phyloP scores from a whole-genome alignment of 2,888 invertebrate genomes.

The Dione juno region DNA sequence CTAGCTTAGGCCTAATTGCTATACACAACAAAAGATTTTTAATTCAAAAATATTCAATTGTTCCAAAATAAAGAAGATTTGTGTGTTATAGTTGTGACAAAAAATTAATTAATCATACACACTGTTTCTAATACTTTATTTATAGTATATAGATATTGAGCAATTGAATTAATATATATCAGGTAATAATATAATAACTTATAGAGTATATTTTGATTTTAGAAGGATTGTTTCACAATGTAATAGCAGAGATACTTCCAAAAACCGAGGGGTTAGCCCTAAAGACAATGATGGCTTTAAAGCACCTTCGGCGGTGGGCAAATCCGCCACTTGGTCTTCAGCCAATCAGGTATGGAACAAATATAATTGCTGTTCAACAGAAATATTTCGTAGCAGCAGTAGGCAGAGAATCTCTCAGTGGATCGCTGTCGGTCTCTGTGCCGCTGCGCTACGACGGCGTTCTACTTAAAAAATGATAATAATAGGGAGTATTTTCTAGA shows the following conservation, averaged over 20 bases:
- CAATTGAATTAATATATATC: neutral
- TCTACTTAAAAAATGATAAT: neutral
- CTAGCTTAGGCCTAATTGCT: no score
- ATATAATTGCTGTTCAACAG: neutral
- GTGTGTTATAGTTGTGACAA: no score
- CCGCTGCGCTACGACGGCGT: neutral
- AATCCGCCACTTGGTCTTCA: conserved; percentile 62
- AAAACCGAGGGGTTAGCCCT: conserved; percentile 70
- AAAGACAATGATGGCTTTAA: conserved; percentile 76
- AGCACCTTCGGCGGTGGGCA: conserved; percentile 65
- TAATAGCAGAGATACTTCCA: conserved; percentile 74
- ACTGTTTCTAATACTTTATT: no score
- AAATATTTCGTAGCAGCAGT: neutral
- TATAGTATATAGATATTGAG: no score
- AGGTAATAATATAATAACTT: neutral
- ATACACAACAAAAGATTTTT: no score
- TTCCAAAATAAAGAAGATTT: no score
- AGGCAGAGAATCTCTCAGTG: no score
- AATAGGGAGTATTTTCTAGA: conserved; percentile 50
- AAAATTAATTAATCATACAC: no score
- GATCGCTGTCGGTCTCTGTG: no score
- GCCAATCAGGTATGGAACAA: conserved; percentile 64
- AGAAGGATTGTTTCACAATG: conserved; percentile 78
- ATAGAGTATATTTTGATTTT: conserved; percentile 47
- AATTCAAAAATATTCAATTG: no score